These are phyloP conservation scores for Brachionichthys hirsutus DNA, from an alignment of 2,113 vertebrate genomes.

Conservation along the genomic window DNA sequence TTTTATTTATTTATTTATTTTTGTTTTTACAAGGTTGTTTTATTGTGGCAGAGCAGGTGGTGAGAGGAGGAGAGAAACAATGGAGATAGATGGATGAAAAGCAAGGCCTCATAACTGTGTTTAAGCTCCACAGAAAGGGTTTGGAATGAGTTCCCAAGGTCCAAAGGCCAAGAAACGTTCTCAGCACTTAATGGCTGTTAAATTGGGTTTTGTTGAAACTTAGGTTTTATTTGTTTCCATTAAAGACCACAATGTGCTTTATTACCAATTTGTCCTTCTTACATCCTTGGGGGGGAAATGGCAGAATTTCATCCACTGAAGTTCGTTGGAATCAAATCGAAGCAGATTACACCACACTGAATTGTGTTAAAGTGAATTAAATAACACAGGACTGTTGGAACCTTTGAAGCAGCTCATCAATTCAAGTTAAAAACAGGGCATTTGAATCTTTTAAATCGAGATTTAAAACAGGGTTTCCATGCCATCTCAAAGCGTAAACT, in stretches of 20 bases:
- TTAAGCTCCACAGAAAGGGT: conserved; percentile 37
- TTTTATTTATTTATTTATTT: no score
- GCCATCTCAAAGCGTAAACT: conserved; percentile 36
- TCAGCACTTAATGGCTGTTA: conserved; percentile 44
- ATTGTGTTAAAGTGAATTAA: conserved; percentile 29
- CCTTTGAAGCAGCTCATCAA: conserved; percentile 38
- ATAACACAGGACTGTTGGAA: conserved; percentile 18
- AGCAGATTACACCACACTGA: conserved; percentile 39
- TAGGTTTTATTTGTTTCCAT: conserved; percentile 58
- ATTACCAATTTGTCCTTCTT: conserved; percentile 39
- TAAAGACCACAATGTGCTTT: conserved; percentile 47
- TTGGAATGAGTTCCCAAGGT: conserved; percentile 41
- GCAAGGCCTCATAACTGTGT: conserved; percentile 31
- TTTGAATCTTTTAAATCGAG: neutral
- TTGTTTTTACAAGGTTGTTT: conserved; percentile 32
- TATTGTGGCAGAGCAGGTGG: conserved; percentile 8
- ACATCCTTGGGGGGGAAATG: conserved; percentile 29
- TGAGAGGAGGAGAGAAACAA: neutral
- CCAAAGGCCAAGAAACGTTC: conserved; percentile 42
- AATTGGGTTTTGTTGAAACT: conserved; percentile 57
- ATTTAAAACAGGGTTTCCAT: conserved; percentile 19
- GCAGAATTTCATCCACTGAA: conserved; percentile 27
- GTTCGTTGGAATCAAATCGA: conserved; percentile 40
- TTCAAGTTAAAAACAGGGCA: conserved; percentile 7
- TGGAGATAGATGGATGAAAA: conserved; percentile 9